Percentiles rank a stretch among this genome's conserved stretches.
Evolutionary conservation across 2,113 vertebrate genomes (phyloP).

Genomic region (Lepus europaeus): DNA sequence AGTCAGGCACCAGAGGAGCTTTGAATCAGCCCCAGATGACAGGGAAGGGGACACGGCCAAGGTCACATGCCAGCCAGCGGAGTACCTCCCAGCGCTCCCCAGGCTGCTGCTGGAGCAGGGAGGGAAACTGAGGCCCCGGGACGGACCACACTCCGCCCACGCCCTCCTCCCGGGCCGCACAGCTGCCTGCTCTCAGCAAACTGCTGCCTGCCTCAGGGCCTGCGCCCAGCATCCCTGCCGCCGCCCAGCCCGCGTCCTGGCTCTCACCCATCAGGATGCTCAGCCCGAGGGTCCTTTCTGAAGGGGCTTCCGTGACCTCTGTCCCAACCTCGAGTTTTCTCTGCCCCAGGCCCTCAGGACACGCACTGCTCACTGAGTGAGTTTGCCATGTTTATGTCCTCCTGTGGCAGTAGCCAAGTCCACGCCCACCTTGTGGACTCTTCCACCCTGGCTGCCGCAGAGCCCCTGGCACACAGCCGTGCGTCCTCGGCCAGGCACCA

Average conservation of each 20-base stretch:
- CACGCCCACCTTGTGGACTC: neutral
- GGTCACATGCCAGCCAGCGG: neutral
- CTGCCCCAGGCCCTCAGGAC: neutral
- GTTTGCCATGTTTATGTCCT: neutral
- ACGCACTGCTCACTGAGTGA: neutral
- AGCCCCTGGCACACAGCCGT: neutral
- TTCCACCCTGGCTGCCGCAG: neutral
- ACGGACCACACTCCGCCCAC: neutral
- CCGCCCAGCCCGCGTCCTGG: neutral
- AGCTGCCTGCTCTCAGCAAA: neutral
- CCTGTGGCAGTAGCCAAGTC: neutral
- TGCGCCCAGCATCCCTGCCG: neutral
- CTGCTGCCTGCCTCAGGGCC: neutral
- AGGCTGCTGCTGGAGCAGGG: neutral
- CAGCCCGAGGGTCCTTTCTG: neutral
- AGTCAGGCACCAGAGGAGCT: constrained; percentile 70
- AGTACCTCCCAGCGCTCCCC: neutral
- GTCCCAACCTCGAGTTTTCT: neutral
- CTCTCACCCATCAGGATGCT: neutral
- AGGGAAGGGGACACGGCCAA: constrained; percentile 58
- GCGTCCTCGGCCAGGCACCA: neutral
- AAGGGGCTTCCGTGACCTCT: neutral
- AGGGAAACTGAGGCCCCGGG: neutral
- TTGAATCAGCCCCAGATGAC: constrained; percentile 71
- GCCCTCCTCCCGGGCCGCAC: neutral